Evolutionary conservation across 2,797 vertebrate genomes (phyloP), one percentile per base, ranked within the genome.

Genomic region (Sebastes kiyomatsui): DNA sequence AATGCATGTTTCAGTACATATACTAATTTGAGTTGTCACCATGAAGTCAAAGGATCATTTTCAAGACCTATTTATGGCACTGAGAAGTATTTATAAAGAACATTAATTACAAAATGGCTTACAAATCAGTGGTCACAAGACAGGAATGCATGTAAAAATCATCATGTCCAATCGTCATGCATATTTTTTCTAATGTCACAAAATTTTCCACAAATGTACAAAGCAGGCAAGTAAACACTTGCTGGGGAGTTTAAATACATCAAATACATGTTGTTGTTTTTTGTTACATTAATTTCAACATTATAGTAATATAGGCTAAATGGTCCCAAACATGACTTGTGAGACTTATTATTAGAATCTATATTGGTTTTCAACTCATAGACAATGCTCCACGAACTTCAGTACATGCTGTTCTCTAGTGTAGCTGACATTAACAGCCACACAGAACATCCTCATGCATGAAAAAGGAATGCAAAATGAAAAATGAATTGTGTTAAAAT

Each of bases 401-500:
- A 68, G 18, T 70, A 65, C 58, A 71, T 73, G 67, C 62, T 83
- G n/a, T 72, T 81, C 72, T 71, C 67, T 67, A 16, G 3, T 72
- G 52, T 67, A 70, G 71, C 61, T 70, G 30, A 35, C 1, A 14
- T 22, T 32, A 58, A 62, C 42, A 83, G 60, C 72, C 33, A 85
- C 75, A 81, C 42, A 74, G 16, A 75, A 67, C 55, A 71, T 46
- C 28, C 20, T 71, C 16, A 23, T 76, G 73, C 73, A 85, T 87
- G 75, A 68, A 72, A 77, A 81, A 88, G 92, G 91, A 94, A 93
- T 93, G 91, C 88, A 89, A 90, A 73, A 84, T 84, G 80, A 77
- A 84, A 84, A 86, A 88, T 66, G 1, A 77, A 75, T 67, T 80
- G 59, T 80, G 52, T 75, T 80, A 20, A 77, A 87, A 85, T 54